A percentile compares a stretch with the other conserved stretches of the same genome.
Conservation (phyloP, 2,797 vertebrate genomes). For the Scomberomorus guttatus region DNA sequence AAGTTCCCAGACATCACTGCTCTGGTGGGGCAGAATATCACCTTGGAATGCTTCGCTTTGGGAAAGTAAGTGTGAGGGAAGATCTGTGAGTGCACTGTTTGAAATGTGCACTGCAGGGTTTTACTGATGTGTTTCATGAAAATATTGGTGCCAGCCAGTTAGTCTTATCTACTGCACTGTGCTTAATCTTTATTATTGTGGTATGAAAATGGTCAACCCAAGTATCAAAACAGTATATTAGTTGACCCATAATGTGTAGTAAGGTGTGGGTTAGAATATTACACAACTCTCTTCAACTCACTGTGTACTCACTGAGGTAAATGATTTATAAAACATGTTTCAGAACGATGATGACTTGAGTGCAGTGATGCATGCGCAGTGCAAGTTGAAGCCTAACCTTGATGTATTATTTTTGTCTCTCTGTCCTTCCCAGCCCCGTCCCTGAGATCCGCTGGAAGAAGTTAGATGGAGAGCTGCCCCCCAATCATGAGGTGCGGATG, state of each 20-base stretch:
- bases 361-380: neutral
- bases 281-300: neutral
- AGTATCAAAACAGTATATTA: neutral
- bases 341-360: slow-evolving; percentile 14
- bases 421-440: slow-evolving; percentile 88
- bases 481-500: slow-evolving; percentile 89
- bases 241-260: neutral
- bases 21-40: slow-evolving; percentile 93
- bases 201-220: neutral
- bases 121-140: neutral
- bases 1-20: slow-evolving; percentile 90
- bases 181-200: neutral
- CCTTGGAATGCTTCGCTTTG: slow-evolving; percentile 97
- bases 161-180: neutral
- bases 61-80: slow-evolving; percentile 93
- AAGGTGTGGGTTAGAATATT: neutral
- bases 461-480: slow-evolving; percentile 88
- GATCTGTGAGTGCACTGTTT: neutral
- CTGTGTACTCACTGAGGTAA: neutral
- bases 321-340: slow-evolving; percentile 27
- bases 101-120: neutral
- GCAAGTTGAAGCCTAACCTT: neutral
- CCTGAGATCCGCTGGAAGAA: slow-evolving; percentile 95
- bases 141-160: neutral
- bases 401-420: neutral